Evolutionary conservation across 2,113 vertebrate species (phyloP), one percentile per base, ranked within the genome.

Genomic region (Dicerorhinus sumatrensis): DNA sequence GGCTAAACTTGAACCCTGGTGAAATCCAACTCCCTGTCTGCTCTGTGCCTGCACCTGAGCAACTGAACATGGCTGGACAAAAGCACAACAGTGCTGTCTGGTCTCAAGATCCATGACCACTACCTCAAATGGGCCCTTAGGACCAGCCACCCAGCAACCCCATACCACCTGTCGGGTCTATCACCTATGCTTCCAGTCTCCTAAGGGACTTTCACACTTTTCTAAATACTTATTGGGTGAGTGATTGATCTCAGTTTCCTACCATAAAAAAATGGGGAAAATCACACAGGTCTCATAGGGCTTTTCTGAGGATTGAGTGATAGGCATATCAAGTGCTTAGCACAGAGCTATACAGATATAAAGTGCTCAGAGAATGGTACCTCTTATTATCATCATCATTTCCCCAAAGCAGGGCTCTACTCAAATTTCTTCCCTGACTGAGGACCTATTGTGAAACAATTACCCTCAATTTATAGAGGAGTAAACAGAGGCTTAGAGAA

Each of bases 381-480:
- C 17, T 96, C 46, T 94, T 79, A 58, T n/a, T 42, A n/a, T 91
- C 39, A 60, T 46, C 5, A 39, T 27, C 46, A 70, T 63, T 77
- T 94, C 89, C 80, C 46, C 84, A 91, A 81, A 88, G 54, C 69
- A 76, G 46, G 51, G 91, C 18, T 86, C 79, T 58, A 29, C 58
- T 48, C 48, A 42, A 27, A 76, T 62, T 82, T 84, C 46, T 86
- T 54, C 60, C 27, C 80, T 58, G 31, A 48, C 5, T 58, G 39
- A 97, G 33, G 46, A 65, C n/a, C 80, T 75, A 48, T 39, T 2
- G 13, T 31, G 39, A 79, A 96, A 91, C 10, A 91, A 87, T 94
- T 65, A 90, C 5, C 23, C 33, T n/a, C 79, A 72, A 29, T 17
- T 82, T 73, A 60, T 0, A 82, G 65, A 95, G 16, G 8, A 77